Evolutionary conservation across 1,140 invertebrate genomes (phyloP).

Genomic region (Eriocheir sinensis): DNA sequence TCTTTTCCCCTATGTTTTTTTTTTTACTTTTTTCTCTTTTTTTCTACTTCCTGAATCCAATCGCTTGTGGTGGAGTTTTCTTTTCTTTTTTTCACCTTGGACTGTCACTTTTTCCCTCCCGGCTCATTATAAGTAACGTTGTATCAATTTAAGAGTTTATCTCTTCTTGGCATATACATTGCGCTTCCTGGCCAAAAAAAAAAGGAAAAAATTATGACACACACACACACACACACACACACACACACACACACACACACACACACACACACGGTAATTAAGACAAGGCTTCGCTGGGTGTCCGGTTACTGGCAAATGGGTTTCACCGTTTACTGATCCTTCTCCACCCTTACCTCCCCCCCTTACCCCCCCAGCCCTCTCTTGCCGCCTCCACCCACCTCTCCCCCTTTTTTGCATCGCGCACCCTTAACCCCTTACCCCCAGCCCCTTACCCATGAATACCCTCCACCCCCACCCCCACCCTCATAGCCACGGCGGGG

Average conservation of each 20-base stretch:
- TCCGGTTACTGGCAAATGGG: background rate
- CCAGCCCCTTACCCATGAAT: background rate
- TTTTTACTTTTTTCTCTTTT: background rate
- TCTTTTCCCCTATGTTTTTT: no score
- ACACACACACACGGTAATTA: conserved; percentile 32
- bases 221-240: background rate
- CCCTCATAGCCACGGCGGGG: background rate
- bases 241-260: background rate
- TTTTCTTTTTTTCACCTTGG: no score
- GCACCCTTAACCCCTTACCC: background rate
- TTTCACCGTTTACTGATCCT: background rate
- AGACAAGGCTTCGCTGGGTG: background rate
- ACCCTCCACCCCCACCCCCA: background rate
- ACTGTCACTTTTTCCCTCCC: no score
- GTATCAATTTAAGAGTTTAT: no score
- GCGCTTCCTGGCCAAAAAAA: no score
- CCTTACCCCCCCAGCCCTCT: background rate
- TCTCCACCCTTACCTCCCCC: background rate
- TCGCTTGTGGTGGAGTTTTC: background rate
- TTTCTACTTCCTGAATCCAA: background rate
- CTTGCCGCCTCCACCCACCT: background rate
- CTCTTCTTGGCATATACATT: no score
- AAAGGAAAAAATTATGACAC: no score
- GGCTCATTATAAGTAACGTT: no score
- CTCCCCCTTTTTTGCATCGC: no score